phyloP scores from a whole-genome alignment of 64 coral and sea anemone genomes.

The Astreopora myriophthalma region DNA sequence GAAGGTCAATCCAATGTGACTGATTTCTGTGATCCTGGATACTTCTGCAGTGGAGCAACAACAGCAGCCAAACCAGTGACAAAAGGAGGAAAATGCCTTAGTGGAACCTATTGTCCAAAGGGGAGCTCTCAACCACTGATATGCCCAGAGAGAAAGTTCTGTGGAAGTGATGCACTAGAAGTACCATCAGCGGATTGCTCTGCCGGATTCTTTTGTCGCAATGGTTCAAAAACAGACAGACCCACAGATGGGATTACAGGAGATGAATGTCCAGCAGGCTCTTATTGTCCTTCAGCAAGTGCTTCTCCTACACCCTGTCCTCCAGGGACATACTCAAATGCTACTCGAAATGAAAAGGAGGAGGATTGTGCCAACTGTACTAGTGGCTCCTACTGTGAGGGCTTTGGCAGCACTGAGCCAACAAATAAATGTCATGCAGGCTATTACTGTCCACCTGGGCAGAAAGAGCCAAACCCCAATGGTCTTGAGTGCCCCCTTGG shows the following conservation, averaged over 20 bases:
- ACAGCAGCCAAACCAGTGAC: constrained; percentile 53
- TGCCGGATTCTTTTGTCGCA: constrained; percentile 85
- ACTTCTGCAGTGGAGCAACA: constrained; percentile 86
- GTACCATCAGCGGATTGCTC: constrained; percentile 76
- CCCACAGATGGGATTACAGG: constrained; percentile 81
- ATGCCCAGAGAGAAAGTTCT: constrained; percentile 72
- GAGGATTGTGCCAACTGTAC: constrained; percentile 80
- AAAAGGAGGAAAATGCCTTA: constrained; percentile 83
- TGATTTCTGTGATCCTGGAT: constrained; percentile 79
- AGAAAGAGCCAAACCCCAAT: constrained; percentile 70
- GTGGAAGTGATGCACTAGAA: constrained; percentile 46
- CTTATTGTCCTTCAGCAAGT: constrained; percentile 80
- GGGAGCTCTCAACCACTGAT: constrained; percentile 68
- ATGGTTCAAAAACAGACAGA: constrained; percentile 51
- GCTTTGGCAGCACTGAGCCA: constrained; percentile 69
- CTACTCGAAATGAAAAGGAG: constrained; percentile 68
- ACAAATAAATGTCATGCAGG: constrained; percentile 79
- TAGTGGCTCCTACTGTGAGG: constrained; percentile 78
- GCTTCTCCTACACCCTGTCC: constrained; percentile 71
- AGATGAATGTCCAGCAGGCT: constrained; percentile 80
- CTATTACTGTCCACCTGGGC: constrained; percentile 89
- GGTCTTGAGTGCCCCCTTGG: constrained; percentile 75
- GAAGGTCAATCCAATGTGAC: constrained; percentile 76
- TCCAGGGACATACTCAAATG: constrained; percentile 87
- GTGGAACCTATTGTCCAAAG: constrained; percentile 80